These are phyloP conservation scores for Pterois miles DNA, from an alignment of 2,797 vertebrate genomes.

Conservation along the genomic window DNA sequence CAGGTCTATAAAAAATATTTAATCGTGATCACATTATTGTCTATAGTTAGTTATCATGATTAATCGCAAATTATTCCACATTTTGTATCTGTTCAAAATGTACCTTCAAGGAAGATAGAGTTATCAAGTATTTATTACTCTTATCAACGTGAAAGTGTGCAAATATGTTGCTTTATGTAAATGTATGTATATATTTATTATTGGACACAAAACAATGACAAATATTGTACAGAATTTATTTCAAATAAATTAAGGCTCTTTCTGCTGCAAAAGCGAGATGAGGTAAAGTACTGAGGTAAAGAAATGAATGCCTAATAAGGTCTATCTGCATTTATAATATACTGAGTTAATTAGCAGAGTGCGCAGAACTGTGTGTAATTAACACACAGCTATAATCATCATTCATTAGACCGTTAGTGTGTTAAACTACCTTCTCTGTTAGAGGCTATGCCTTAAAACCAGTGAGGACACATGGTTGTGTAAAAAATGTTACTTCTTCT, in stretches of 20 bases:
- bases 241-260: too few species aligned
- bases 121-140: too few species aligned
- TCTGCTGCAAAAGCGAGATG: background rate
- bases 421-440: background rate
- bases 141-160: too few species aligned
- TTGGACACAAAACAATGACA: too few species aligned
- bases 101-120: too few species aligned
- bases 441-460: background rate
- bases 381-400: background rate
- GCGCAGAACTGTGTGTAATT: background rate
- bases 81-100: too few species aligned
- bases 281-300: background rate
- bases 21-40: too few species aligned
- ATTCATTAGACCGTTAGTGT: background rate
- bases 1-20: accelerated
- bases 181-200: too few species aligned
- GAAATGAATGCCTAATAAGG: background rate
- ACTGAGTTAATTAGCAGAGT: background rate
- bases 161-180: too few species aligned
- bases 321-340: background rate
- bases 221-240: too few species aligned
- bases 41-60: too few species aligned
- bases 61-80: too few species aligned
- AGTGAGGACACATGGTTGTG: background rate
- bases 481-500: background rate